These are phyloP conservation scores for Drosophila leonis DNA, from an alignment of 2,888 invertebrate genomes.

Conservation along the genomic window DNA sequence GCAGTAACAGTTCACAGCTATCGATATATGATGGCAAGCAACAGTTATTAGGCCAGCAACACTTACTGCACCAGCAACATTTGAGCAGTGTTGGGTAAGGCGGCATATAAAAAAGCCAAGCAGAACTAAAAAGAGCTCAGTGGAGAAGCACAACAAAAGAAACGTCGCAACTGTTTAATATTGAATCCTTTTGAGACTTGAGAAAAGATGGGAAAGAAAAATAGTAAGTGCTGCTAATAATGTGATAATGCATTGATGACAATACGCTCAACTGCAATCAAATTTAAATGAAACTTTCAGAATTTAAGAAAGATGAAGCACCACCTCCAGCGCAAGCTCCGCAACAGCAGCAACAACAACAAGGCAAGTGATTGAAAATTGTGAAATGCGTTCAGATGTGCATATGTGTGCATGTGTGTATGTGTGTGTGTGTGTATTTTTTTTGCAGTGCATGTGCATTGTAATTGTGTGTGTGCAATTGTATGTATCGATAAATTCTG, in stretches of 20 bases:
- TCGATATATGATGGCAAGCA: conserved; percentile 11
- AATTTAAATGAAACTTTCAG: conserved; percentile 18
- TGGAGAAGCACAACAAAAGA: neutral
- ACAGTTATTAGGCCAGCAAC: neutral
- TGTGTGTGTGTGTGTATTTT: neutral
- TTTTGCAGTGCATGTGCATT: neutral
- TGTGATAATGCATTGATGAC: neutral
- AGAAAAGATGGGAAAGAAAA: conserved; percentile 59
- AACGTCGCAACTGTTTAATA: neutral
- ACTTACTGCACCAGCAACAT: neutral
- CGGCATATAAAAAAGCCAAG: neutral
- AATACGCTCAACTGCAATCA: no score
- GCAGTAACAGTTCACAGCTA: neutral
- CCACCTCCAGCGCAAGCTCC: conserved; percentile 21
- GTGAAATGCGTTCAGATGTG: neutral
- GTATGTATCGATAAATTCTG: neutral
- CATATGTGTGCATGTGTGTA: neutral
- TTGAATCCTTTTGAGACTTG: neutral
- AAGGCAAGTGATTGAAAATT: conserved; percentile 38
- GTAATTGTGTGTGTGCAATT: neutral
- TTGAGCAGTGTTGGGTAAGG: neutral
- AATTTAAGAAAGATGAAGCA: conserved; percentile 18
- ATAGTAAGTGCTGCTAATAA: conserved; percentile 47
- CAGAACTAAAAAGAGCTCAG: neutral
- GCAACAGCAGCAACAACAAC: conserved; percentile 19